Base-by-base conservation (phyloP, 2,888 invertebrate genomes). In the Andrena bucephala region DNA sequence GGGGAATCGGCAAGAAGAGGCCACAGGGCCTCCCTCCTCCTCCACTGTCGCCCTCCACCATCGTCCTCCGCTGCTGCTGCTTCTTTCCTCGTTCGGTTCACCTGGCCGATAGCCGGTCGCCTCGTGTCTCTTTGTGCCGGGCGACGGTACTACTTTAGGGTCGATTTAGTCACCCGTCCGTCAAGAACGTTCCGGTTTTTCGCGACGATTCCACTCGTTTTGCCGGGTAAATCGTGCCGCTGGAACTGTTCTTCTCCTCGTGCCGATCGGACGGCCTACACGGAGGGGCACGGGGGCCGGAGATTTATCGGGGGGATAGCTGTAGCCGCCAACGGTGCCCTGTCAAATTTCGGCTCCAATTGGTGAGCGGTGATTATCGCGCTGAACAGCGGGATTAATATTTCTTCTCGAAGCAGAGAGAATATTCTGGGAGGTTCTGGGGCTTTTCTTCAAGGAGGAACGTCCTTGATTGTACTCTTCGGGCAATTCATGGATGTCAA, bases 141-240 rank as follows among this genome's bases (percentile, higher is more conserved):
- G 85, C 87, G 89, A 90, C 90, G 90, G 92, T 91, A 90, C 92
- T 90, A 90, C 91, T 92, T 92, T 92, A 90, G 90, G 89, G 88
- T 91, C 92, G 89, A 92, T 93, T 92, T 91, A 90, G 91, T 89
- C 92, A 92, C 90, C 89, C 90, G 87, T 88, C 85, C 90, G 90
- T 91, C 92, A 90, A 85, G 84, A 88, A 81, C 83, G 83, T 90
- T 85, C 85, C 81, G 80, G 75, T 89, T 89, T 87, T 89, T 90
- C 89, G 68, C 74, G 75, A 50, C 78, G 69, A 60, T 83, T 83
- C 81, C 69, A 59, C 60, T 74, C 68, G 80, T 83, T 85, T 87
- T 67, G 77, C 63, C 82, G 71, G 57, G 71, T 77, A 79, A 85
- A 85, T 83, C 83, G 66, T 80, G 62, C 75, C 83, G 77, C 59